Evolutionary conservation across 2,113 vertebrate species (phyloP), one percentile per base, ranked within the genome.

Genomic region (Malurus elegans): DNA sequence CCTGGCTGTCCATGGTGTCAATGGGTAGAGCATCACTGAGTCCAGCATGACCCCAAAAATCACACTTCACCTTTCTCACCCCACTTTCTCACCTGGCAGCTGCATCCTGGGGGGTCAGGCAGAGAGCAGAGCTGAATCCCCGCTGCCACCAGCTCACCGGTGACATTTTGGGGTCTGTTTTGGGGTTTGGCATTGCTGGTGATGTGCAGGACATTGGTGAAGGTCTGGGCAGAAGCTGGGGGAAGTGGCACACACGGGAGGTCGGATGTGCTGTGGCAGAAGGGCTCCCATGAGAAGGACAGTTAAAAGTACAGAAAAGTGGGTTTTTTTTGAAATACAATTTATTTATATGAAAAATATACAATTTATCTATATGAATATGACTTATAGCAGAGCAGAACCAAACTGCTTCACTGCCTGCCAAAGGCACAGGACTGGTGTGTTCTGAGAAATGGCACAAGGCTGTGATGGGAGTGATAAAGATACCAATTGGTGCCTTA

Each of bases 21-120:
- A 0, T 23, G 31, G 50, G 16, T 44, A 65, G 58, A 40, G 51
- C 62, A 42, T 45, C 11, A 3, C 62, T 0, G 61, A 14, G 28
- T 26, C 36, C 80, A 24, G 72, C 3, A 2, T 29, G 7, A 26
- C 47, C 61, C 67, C 71, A 51, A 60, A 89, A 75, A 4, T 10
- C 4, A 4, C 32, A 5, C 16, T 78, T 90, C 40, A 64, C 64
- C 53, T 78, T 47, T 32, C 57, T 50, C 20, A 2, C 12, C 58
- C 20, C 4, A 0, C 9, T 18, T 34, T 67, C 2, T 2, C 32
- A 47, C 36, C 50, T 0, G 0, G 34, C 4, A 1, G 66, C 47
- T 76, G 64, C 29, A 47, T 54, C 38, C 44, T 18, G 3, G 1
- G 2, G 19, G 18, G 9, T 36, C 1, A 3, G 67, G 19, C 80